Conservation (phyloP, 1,140 invertebrate genomes). For the Megalopta genalis region DNA sequence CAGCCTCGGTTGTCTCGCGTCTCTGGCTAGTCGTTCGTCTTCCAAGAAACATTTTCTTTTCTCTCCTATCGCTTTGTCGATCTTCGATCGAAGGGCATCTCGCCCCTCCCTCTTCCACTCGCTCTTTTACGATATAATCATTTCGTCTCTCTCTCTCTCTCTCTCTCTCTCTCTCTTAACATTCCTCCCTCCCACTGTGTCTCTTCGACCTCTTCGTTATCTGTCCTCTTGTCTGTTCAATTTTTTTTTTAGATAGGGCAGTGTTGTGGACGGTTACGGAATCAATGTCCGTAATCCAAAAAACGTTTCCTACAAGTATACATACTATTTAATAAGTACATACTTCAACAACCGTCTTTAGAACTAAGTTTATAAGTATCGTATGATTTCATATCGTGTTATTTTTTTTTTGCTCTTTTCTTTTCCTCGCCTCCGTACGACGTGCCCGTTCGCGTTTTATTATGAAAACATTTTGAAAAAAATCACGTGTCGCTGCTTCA, state of each 20-base stretch:
- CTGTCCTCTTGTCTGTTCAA: conserved; percentile 23
- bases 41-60: not conserved
- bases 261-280: conserved; percentile 79
- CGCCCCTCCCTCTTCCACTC: not conserved
- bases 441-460: conserved; percentile 35
- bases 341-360: conserved; percentile 77
- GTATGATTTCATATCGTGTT: conserved; percentile 50
- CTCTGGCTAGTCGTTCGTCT: conserved; percentile 21
- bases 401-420: not conserved
- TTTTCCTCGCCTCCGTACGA: conserved; percentile 14
- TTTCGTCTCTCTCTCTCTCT: too few species aligned
- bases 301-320: conserved; percentile 77
- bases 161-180: not conserved
- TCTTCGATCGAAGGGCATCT: not conserved
- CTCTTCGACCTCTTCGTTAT: not conserved
- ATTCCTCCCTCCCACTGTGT: too few species aligned
- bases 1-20: conserved; percentile 15
- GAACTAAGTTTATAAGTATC: conserved; percentile 74
- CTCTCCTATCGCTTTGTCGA: not conserved
- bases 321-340: conserved; percentile 77
- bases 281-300: conserved; percentile 75
- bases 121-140: not conserved
- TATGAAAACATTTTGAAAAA: conserved; percentile 57
- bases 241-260: conserved; percentile 72
- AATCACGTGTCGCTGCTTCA: conserved; percentile 25